Evolutionary conservation across 2,888 invertebrate species (phyloP).

Genomic region (Sicus ferrugineus): DNA sequence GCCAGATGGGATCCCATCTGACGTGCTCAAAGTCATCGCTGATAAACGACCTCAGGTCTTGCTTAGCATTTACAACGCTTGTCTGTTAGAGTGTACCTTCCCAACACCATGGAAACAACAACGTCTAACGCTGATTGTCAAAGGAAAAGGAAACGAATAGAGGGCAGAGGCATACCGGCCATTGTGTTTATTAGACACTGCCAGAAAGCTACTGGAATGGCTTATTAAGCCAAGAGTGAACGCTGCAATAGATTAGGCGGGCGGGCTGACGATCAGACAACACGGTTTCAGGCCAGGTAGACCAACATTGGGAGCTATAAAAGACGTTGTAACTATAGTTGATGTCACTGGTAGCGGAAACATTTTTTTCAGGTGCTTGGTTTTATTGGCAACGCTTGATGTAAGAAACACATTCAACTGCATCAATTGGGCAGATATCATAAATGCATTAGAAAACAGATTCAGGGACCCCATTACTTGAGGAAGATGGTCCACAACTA

Average conservation of each 20-base stretch:
- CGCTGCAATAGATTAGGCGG: conserved; percentile 6
- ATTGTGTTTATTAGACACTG: conserved; percentile 20
- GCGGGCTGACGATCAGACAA: conserved; percentile 20
- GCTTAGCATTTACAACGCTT: conserved; percentile 30
- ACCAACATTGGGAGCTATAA: conserved; percentile 23
- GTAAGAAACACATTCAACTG: conserved; percentile 31
- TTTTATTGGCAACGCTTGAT: conserved; percentile 28
- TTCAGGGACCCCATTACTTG: conserved; percentile 20
- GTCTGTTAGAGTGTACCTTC: conserved; percentile 22
- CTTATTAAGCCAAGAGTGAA: conserved; percentile 25
- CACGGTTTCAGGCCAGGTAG: conserved; percentile 25
- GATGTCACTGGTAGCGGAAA: conserved; percentile 8
- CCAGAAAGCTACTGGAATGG: conserved; percentile 29
- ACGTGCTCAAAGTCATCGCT: conserved; percentile 28
- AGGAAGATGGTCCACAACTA: conserved; percentile 2
- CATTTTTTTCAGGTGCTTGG: conserved; percentile 9
- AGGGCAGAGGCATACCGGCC: conserved; percentile 32
- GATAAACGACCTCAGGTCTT: conserved; percentile 23
- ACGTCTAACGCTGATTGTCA: conserved; percentile 25
- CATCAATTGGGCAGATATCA: conserved; percentile 19
- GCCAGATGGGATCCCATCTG: conserved; percentile 32
- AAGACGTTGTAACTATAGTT: conserved; percentile 11
- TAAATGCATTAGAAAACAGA: conserved; percentile 2
- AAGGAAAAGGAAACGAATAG: conserved; percentile 25
- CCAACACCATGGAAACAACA: conserved; percentile 28